A percentile compares a stretch with the other conserved stretches of the same genome.
Conservation (phyloP, 2,797 vertebrate genomes). For the Lemur catta region DNA sequence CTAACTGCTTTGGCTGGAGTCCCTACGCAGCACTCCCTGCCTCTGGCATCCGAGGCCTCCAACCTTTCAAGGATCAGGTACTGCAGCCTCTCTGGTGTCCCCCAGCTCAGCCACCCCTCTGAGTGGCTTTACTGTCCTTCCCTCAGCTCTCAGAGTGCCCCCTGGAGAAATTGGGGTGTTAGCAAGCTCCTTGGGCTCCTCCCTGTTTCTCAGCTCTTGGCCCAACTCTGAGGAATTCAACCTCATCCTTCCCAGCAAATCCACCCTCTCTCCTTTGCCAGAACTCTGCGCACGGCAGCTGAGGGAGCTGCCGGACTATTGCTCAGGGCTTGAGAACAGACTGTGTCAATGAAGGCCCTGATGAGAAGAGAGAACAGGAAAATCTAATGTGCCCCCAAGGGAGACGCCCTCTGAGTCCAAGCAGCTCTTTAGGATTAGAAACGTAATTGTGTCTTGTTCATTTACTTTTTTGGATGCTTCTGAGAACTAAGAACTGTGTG, state of each 20-base stretch:
- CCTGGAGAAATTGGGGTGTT: background rate
- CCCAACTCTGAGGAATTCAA: background rate
- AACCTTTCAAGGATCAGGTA: fast-evolving
- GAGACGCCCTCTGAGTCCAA: background rate
- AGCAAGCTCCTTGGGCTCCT: background rate
- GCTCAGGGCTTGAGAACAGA: background rate
- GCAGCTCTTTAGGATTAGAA: background rate
- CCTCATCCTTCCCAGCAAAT: background rate
- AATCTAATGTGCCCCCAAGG: background rate
- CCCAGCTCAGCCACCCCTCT: background rate
- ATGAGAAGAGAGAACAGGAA: background rate
- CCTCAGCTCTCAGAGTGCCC: background rate
- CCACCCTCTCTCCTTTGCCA: background rate
- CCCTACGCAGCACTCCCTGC: background rate
- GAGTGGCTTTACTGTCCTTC: background rate
- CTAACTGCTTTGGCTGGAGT: background rate
- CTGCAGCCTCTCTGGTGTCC: background rate
- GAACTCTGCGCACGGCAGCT: background rate
- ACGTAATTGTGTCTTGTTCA: background rate
- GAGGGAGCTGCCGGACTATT: background rate
- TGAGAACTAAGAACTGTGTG: background rate
- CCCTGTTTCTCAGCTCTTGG: background rate
- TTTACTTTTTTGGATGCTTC: background rate
- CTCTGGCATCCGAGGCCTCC: background rate
- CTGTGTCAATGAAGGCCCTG: background rate